A percentile compares a stretch with the other conserved stretches of the same genome.
Evolutionary conservation across 2,113 vertebrate genomes (phyloP).

Genomic region (Oenanthe melanoleuca): DNA sequence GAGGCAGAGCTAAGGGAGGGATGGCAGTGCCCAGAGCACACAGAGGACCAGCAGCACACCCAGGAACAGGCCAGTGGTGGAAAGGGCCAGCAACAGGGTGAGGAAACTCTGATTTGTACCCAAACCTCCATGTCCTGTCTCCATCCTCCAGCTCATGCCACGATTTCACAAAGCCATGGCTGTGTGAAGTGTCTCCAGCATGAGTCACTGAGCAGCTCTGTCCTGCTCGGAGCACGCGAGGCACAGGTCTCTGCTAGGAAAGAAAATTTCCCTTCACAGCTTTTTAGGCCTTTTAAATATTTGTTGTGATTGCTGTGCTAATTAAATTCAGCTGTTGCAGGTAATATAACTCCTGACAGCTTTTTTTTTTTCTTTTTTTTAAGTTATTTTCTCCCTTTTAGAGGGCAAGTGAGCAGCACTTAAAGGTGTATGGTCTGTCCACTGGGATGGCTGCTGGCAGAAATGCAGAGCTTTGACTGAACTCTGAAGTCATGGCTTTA

Average conservation of each 20-base stretch:
- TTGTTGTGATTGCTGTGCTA: slow-evolving; percentile 64
- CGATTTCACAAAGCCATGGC: not conserved
- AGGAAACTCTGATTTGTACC: not conserved
- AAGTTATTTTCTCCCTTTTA: slow-evolving; percentile 32
- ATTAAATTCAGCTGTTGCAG: slow-evolving; percentile 68
- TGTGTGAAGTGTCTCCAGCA: not conserved
- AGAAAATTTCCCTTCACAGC: slow-evolving; percentile 62
- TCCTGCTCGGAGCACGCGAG: fast-evolving
- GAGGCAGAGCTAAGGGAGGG: not conserved
- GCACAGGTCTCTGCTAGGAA: slow-evolving; percentile 12
- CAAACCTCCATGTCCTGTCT: not conserved
- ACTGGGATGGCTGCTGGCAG: slow-evolving; percentile 26
- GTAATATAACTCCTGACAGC: slow-evolving; percentile 60
- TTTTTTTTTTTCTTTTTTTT: not conserved
- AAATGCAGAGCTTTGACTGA: not conserved
- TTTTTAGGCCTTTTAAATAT: slow-evolving; percentile 61
- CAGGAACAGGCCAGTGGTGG: not conserved
- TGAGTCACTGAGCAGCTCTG: not conserved
- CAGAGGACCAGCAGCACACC: not conserved
- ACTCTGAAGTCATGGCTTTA: not conserved
- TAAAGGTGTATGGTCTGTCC: not conserved
- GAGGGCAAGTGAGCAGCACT: slow-evolving; percentile 27
- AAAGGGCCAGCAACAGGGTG: not conserved
- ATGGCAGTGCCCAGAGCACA: fast-evolving
- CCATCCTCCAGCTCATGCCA: not conserved